phyloP scores from a whole-genome alignment of 2,797 vertebrate genomes.

The Silurus aristotelis region DNA sequence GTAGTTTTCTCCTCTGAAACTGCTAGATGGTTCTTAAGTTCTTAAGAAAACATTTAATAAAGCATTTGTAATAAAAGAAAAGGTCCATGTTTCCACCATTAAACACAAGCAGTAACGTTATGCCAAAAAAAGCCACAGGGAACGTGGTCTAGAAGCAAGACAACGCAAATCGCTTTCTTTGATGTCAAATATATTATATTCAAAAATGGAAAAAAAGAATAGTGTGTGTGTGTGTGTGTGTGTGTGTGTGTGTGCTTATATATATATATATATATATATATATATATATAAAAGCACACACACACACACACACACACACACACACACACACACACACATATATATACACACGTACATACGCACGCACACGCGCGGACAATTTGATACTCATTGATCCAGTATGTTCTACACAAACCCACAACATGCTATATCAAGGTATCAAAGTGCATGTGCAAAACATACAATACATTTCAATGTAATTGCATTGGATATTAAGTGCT shows the following conservation, averaged over 20 bases:
- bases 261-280: no score
- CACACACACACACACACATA: no score
- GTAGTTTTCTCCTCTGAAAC: background rate
- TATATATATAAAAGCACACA: no score
- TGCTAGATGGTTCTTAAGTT: background rate
- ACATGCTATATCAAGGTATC: background rate
- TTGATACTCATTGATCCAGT: no score
- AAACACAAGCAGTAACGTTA: background rate
- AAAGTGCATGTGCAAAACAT: no score
- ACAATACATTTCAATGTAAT: no score
- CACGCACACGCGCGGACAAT: no score
- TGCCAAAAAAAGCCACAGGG: background rate
- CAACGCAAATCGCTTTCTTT: background rate
- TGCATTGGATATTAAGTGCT: background rate
- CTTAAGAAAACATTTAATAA: background rate
- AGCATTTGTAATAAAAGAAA: background rate
- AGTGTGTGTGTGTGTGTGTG: no score
- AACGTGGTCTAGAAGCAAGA: background rate
- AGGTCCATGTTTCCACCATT: background rate
- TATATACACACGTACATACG: no score
- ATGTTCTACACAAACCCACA: background rate
- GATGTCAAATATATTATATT: background rate
- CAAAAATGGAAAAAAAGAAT: background rate
- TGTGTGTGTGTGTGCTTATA: no score
- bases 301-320: no score